Evolutionary conservation across 2,888 invertebrate species (phyloP), one percentile per base, ranked within the genome.

Genomic region (Coelopa pilipes): DNA sequence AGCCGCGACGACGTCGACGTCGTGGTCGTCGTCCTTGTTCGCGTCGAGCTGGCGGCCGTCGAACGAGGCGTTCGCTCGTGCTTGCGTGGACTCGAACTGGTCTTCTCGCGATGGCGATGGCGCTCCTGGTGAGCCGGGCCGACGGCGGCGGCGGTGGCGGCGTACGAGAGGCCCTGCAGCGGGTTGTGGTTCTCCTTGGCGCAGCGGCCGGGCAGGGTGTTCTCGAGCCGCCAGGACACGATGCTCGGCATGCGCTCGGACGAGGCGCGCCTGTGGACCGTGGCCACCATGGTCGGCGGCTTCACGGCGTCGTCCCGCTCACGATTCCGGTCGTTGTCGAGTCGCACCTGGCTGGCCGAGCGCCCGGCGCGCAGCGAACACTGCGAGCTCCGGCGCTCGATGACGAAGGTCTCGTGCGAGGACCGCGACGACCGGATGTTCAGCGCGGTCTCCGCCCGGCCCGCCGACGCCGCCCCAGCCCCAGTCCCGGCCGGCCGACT

Each of bases 301-400:
- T 10, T 24, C 49, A 47, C 19, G 19, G 12, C 45, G 1, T 21
- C n/a, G 49, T 19, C 12, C 10, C 77, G 77, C n/a, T 69, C 65
- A 0, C 67, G 55, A 3, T 50, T 59, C 0, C 50, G 15, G 21
- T 1, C 21, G 69, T n/a, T 73, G 46, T 69, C 19, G 19, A 17
- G 2, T 7, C 34, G 2, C 34, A 34, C 34, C 34, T 34, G 34
- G 7, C 55, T 15, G 45, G n/a, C 13, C 17, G 45, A 59, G 12
- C 70, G 55, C 19, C 49, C 17, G 9, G 45, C 7, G 17, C 21
- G 70, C 12, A 75, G 3, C 0, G 75, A 76, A 49, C 80, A 81
- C 72, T 84, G 82, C 59, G 85, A 82, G 12, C 81, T 70, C 11
- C 76, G 79, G 72, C 83, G 83, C 65, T 83, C 80, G 53, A 82